phyloP scores from a whole-genome alignment of 2,113 vertebrate species.

The Chlamydotis undulata region DNA sequence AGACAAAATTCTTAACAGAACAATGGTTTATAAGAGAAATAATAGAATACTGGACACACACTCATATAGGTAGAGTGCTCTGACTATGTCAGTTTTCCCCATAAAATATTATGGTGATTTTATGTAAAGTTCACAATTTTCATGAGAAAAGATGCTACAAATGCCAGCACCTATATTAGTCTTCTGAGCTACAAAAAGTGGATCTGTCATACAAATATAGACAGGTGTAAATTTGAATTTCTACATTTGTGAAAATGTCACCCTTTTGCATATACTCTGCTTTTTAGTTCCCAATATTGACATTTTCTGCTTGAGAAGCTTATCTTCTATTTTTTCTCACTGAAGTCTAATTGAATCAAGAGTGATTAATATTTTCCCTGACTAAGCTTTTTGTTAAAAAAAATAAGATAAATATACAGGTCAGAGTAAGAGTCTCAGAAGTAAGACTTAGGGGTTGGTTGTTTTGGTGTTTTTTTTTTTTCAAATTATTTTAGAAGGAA shows the following conservation, averaged over 20 bases:
- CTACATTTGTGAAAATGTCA: neutral
- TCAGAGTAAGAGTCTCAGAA: neutral
- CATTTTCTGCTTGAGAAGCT: neutral
- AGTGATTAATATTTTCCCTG: neutral
- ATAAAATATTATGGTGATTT: neutral
- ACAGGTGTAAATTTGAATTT: neutral
- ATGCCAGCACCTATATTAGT: neutral
- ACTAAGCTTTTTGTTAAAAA: neutral
- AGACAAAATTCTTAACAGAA: neutral
- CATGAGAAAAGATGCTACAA: neutral
- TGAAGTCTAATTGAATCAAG: neutral
- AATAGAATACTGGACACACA: neutral
- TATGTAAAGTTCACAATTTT: neutral
- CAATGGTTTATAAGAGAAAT: neutral
- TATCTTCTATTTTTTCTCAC: neutral
- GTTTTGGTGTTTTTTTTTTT: too few species aligned
- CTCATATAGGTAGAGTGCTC: accelerated
- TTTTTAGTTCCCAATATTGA: neutral
- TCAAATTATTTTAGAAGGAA: neutral
- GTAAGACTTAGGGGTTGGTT: neutral
- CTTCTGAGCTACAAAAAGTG: neutral
- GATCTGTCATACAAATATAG: neutral
- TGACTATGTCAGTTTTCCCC: neutral
- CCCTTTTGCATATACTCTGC: neutral
- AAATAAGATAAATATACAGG: neutral